Conservation (phyloP, 2,888 invertebrate species). For the Agrotis ipsilon region DNA sequence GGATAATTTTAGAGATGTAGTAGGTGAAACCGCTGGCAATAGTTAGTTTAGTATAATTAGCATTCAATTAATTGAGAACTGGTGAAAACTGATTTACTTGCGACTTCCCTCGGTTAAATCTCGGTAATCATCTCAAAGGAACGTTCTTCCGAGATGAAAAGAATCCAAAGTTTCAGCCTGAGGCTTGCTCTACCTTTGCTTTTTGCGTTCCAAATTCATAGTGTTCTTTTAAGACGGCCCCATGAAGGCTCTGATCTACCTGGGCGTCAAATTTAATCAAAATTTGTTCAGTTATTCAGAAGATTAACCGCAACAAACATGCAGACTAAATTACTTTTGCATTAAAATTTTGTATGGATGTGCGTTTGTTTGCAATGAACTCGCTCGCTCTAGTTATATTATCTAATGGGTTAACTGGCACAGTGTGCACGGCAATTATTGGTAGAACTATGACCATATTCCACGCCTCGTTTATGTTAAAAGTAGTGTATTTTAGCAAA, state of each 20-base stretch:
- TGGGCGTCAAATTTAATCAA: not conserved
- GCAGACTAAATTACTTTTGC: not conserved
- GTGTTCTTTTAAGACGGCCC: not conserved
- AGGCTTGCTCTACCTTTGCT: too few species aligned
- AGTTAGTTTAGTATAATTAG: constrained; percentile 42
- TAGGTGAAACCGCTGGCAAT: not conserved
- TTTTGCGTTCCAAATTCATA: too few species aligned
- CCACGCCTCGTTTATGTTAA: constrained; percentile 1
- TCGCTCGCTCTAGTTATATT: constrained; percentile 52
- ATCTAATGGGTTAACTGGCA: constrained; percentile 54
- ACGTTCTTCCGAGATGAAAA: not conserved
- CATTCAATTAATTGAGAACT: constrained; percentile 22
- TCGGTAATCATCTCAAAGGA: not conserved
- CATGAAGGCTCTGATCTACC: not conserved
- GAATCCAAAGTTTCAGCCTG: too few species aligned
- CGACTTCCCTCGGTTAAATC: not conserved
- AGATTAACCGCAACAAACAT: not conserved
- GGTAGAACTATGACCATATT: constrained; percentile 24
- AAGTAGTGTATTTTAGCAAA: not conserved
- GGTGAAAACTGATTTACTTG: not conserved
- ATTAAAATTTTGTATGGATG: not conserved
- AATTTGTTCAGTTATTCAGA: not conserved
- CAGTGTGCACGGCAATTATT: constrained; percentile 41
- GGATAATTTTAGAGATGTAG: too few species aligned
- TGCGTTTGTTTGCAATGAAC: constrained; percentile 50